Evolutionary conservation across 2,888 invertebrate genomes (phyloP).

Genomic region (Sinohyriopsis cumingii): DNA sequence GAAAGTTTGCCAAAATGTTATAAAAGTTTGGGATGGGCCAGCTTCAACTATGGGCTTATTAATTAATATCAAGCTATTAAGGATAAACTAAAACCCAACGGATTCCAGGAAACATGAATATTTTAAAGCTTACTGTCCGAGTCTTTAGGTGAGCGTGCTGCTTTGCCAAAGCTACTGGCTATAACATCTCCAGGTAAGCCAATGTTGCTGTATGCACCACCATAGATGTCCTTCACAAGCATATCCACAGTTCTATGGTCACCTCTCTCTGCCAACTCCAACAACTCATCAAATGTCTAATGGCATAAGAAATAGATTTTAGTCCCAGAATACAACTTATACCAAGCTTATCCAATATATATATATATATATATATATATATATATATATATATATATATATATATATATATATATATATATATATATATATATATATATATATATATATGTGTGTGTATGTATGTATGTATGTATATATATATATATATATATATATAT

Average conservation of each 20-base stretch:
- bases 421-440: neutral
- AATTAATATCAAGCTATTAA: too few species aligned
- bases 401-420: neutral
- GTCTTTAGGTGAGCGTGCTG: conserved; percentile 70
- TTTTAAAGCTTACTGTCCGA: conserved; percentile 13
- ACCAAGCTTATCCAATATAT: neutral
- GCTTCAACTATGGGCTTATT: too few species aligned
- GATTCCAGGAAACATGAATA: too few species aligned
- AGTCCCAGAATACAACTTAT: neutral
- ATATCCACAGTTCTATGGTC: conserved; percentile 81
- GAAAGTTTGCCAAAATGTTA: too few species aligned
- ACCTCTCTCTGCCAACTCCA: conserved; percentile 79
- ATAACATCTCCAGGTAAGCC: conserved; percentile 79
- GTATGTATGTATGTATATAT: too few species aligned
- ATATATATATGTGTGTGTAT: too few species aligned
- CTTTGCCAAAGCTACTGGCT: conserved; percentile 82
- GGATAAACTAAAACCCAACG: too few species aligned
- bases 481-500: neutral
- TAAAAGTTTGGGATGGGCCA: too few species aligned
- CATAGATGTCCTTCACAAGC: conserved; percentile 81
- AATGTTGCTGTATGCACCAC: conserved; percentile 76
- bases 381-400: neutral
- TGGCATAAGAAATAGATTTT: neutral
- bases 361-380: too few species aligned
- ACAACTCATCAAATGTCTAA: conserved; percentile 79